Evolutionary conservation across 1,140 invertebrate genomes (phyloP).

Genomic region (Bicyclus anynana): DNA sequence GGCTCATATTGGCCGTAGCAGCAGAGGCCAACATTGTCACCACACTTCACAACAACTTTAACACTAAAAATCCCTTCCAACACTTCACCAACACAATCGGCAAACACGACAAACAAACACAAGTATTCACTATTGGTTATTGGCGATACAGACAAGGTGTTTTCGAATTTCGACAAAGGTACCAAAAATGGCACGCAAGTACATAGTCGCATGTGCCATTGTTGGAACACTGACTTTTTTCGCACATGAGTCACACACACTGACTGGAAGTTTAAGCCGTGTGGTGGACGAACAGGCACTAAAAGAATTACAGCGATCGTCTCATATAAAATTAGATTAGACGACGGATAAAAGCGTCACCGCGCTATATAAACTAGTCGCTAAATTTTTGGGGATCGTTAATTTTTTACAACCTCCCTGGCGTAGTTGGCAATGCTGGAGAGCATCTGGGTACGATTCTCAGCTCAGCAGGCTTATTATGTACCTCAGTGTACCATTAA

Average conservation of each 20-base stretch:
- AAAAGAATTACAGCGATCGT: slow-evolving; percentile 19
- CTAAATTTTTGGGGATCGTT: slow-evolving; percentile 3
- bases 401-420: background rate
- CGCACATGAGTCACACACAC: slow-evolving; percentile 9
- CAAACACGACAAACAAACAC: too few relatives aligned
- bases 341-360: slow-evolving; percentile 11
- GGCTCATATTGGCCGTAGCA: slow-evolving; percentile 44
- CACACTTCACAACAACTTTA: slow-evolving; percentile 10
- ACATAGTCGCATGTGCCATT: background rate
- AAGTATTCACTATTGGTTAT: background rate
- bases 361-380: background rate
- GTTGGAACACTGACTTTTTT: slow-evolving; percentile 8
- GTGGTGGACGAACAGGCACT: slow-evolving; percentile 12
- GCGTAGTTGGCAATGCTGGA: background rate
- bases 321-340: slow-evolving; percentile 23
- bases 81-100: background rate
- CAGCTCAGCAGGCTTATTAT: too few relatives aligned
- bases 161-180: background rate
- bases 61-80: background rate
- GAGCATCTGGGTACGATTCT: too few relatives aligned
- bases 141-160: background rate
- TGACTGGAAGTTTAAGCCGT: slow-evolving; percentile 12
- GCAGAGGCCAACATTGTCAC: slow-evolving; percentile 53
- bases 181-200: background rate
- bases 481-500: too few relatives aligned